Percentiles rank a stretch among this genome's conserved stretches.
Conservation (phyloP, 2,797 vertebrate species). For the Myotis daubentonii region DNA sequence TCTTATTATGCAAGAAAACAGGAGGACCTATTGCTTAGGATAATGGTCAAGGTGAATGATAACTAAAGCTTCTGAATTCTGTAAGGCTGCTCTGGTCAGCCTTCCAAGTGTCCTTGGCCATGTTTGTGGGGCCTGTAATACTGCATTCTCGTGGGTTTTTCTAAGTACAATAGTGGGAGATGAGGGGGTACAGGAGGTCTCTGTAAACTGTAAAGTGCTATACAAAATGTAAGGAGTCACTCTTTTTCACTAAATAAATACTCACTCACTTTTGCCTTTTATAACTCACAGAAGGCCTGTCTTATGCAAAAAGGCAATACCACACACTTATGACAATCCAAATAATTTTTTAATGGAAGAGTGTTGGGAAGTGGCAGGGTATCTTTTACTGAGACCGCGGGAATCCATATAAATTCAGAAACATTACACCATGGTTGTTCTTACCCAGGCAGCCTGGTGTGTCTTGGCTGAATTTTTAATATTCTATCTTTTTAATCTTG, state of each 20-base stretch:
- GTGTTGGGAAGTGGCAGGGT: slow-evolving; percentile 49
- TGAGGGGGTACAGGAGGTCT: background rate
- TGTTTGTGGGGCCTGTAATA: background rate
- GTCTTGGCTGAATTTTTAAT: slow-evolving; percentile 75
- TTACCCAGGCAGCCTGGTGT: slow-evolving; percentile 64
- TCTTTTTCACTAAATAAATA: slow-evolving; percentile 57
- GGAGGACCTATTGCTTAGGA: background rate
- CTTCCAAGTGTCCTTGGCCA: background rate
- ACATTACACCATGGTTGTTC: slow-evolving; percentile 63
- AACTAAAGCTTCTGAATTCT: background rate
- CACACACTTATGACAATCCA: slow-evolving; percentile 57
- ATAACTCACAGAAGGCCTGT: slow-evolving; percentile 51
- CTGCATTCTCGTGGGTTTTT: background rate
- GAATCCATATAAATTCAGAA: slow-evolving; percentile 75
- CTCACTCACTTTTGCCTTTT: slow-evolving; percentile 25
- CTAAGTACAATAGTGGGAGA: background rate
- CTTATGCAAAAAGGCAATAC: slow-evolving; percentile 77
- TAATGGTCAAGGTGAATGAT: background rate
- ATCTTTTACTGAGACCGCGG: slow-evolving; percentile 62
- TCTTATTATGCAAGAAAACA: background rate
- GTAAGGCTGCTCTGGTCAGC: background rate
- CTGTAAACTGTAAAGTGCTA: slow-evolving; percentile 32
- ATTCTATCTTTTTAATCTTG: slow-evolving; percentile 77
- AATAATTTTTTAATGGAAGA: slow-evolving; percentile 57
- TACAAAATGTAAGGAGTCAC: slow-evolving; percentile 33